A percentile compares a stretch with the other conserved stretches of the same genome.
Evolutionary conservation across 2,888 invertebrate species (phyloP).

Genomic region (Tiphia femorata): DNA sequence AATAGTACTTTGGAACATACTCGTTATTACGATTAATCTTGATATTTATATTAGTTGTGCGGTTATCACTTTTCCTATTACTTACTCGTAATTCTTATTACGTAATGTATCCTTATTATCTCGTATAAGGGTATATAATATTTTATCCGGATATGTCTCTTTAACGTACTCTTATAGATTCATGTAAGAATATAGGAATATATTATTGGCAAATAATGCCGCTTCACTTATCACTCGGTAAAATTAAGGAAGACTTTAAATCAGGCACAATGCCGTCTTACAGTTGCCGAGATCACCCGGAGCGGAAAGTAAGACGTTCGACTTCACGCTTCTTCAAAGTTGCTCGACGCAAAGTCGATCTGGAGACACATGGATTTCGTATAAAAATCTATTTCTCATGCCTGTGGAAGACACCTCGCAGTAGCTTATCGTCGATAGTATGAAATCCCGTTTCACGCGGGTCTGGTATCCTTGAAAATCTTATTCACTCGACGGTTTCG

Average conservation of each 20-base stretch:
- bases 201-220: slow-evolving; percentile 11
- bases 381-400: slow-evolving; percentile 16
- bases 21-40: too few species aligned
- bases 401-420: too few species aligned
- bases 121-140: slow-evolving; percentile 4
- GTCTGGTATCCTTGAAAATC: too few species aligned
- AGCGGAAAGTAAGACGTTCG: slow-evolving; percentile 12
- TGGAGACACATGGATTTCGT: slow-evolving; percentile 52
- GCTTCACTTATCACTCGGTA: slow-evolving; percentile 15
- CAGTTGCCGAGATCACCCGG: background rate
- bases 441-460: too few species aligned
- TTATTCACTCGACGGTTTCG: too few species aligned
- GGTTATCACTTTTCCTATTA: too few species aligned
- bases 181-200: slow-evolving; percentile 38
- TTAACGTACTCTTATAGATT: slow-evolving; percentile 3
- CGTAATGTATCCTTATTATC: background rate
- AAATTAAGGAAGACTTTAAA: slow-evolving; percentile 59
- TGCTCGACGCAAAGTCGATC: slow-evolving; percentile 22
- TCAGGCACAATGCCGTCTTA: slow-evolving; percentile 58
- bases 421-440: background rate
- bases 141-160: background rate
- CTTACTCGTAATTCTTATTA: background rate
- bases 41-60: too few species aligned
- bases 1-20: background rate
- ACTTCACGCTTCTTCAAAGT: slow-evolving; percentile 22